Conservation (phyloP, 2,888 invertebrate genomes). For the Acleris emargana region DNA sequence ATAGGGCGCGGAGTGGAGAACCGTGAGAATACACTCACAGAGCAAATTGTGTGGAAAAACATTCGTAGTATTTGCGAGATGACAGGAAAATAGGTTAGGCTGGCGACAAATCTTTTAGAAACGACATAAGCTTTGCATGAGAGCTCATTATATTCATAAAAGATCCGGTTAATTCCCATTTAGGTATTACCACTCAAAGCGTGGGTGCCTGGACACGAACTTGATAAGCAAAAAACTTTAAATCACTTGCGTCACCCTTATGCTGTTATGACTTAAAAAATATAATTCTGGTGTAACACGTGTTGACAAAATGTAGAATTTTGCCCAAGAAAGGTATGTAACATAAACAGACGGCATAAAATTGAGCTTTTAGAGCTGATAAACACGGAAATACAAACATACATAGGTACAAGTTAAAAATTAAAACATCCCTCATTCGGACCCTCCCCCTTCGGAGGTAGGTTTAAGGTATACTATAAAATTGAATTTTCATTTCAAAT, state of each 20-base stretch:
- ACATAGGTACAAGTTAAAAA: too few relatives aligned
- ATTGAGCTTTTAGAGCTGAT: too few relatives aligned
- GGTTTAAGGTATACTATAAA: too few relatives aligned
- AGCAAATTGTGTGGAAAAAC: conserved; percentile 63
- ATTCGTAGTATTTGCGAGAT: conserved; percentile 15
- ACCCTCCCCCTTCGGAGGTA: too few relatives aligned
- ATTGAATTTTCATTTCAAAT: conserved; percentile 18
- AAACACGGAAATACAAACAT: too few relatives aligned
- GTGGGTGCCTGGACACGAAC: conserved; percentile 21
- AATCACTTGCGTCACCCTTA: conserved; percentile 43
- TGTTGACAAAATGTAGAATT: neutral
- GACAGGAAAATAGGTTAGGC: conserved; percentile 22
- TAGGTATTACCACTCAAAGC: conserved; percentile 13
- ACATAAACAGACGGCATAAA: neutral
- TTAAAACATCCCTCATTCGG: too few relatives aligned
- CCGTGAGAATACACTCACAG: conserved; percentile 53
- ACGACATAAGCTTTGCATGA: conserved; percentile 2
- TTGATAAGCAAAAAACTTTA: conserved; percentile 27
- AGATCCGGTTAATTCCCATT: conserved; percentile 35
- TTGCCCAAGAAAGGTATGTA: neutral
- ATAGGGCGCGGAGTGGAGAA: conserved; percentile 60
- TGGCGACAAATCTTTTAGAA: conserved; percentile 16
- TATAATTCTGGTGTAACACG: conserved; percentile 17
- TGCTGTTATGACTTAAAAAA: conserved; percentile 48
- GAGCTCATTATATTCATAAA: conserved; percentile 6